These are phyloP conservation scores for Ormyrus labotus DNA, from an alignment of 2,888 invertebrate genomes.

Conservation along the genomic window DNA sequence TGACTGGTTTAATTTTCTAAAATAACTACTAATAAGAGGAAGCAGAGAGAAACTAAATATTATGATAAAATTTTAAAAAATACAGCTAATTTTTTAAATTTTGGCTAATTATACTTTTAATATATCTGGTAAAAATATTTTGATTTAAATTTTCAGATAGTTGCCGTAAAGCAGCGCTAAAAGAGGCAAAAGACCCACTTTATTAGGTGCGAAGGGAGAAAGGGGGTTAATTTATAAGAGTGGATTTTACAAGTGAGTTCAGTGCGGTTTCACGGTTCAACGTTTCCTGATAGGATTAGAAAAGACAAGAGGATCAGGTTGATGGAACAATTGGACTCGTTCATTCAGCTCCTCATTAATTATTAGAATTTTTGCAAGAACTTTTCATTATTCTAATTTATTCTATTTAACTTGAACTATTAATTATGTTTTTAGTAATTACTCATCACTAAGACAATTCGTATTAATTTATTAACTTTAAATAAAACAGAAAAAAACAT, in stretches of 20 bases:
- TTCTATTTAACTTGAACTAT: neutral
- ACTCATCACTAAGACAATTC: no score
- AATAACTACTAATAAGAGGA: no score
- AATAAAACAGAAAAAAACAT: no score
- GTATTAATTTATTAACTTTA: no score
- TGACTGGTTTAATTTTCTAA: no score
- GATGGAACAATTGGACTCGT: conserved; percentile 34
- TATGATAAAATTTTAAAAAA: neutral
- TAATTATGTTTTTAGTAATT: conserved; percentile 7
- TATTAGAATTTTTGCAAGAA: conserved; percentile 6
- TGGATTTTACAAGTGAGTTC: conserved; percentile 55
- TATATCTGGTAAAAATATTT: neutral
- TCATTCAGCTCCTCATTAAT: conserved; percentile 20
- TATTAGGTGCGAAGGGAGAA: conserved; percentile 50
- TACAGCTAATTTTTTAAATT: no score
- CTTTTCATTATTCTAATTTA: neutral
- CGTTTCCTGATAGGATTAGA: conserved; percentile 52
- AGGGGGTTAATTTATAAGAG: conserved; percentile 52
- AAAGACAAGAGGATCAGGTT: conserved; percentile 42
- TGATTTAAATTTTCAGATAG: conserved; percentile 20
- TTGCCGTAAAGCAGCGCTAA: conserved; percentile 30
- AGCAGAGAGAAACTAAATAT: neutral
- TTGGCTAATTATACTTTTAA: neutral
- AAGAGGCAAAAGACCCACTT: conserved; percentile 29
- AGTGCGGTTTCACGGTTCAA: conserved; percentile 50